Evolutionary conservation across 1,140 invertebrate species (phyloP), one percentile per base, ranked within the genome.

Genomic region (Nomia melanderi): DNA sequence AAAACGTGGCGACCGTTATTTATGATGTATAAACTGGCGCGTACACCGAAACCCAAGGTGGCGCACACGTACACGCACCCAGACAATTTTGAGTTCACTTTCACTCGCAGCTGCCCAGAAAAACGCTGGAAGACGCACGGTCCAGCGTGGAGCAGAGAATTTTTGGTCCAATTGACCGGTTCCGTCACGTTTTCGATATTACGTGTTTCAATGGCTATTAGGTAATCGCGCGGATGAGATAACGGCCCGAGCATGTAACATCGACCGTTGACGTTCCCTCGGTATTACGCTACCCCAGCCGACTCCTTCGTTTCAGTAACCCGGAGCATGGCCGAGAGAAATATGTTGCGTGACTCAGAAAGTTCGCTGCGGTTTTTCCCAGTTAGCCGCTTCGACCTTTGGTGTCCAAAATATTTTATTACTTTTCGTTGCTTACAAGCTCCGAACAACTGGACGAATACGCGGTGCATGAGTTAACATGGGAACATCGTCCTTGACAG

Each of bases 41-140:
- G 50, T 36, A 53, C 39, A 41, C n/a, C 29, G 54, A 73, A 31
- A 57, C 23, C 33, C n/a, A 20, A 65, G 14, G 14, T 12, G 29
- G 12, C 33, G 59, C 44, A 27, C 67, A 47, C 20, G 56, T 39
- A n/a, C 50, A 33, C 76, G 74, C 74, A 73, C 74, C 73, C 69
- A 57, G 25, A 54, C 60, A 59, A 85, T 88, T 90, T 89, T 84
- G 57, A 88, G 86, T 88, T 87, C 80, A 89, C 88, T 90, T 90
- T 90, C 88, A 89, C 88, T 82, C 87, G 53, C n/a, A 54, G 67
- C 65, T 84, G 83, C 85, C 81, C 76, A 77, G 72, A 59, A 79
- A 81, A 82, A 87, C 82, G 81, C 82, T 86, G 82, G 78, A 86
- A 79, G 86, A 87, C 78, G 80, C 44, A 59, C 33, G 57, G 66